phyloP scores from a whole-genome alignment of 2,888 invertebrate genomes.

The Hemaris fuciformis region DNA sequence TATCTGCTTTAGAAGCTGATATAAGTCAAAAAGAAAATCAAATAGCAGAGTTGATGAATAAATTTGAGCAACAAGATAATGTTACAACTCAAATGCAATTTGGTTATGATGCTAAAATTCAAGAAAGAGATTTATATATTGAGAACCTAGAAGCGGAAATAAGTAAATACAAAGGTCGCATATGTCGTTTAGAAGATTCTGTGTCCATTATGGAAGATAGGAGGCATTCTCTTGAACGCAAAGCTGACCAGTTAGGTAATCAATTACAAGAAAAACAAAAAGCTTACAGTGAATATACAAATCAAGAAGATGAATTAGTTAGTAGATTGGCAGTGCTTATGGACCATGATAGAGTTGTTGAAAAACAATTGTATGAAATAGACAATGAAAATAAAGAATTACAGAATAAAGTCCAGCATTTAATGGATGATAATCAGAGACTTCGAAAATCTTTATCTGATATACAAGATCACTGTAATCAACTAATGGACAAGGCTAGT shows the following conservation, averaged over 20 bases:
- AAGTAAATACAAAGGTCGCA: constrained; percentile 83
- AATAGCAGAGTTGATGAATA: constrained; percentile 54
- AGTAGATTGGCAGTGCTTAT: constrained; percentile 83
- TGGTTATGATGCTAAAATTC: constrained; percentile 85
- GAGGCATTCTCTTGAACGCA: constrained; percentile 81
- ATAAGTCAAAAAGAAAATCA: constrained; percentile 61
- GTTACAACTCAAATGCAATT: constrained; percentile 62
- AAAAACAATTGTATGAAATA: constrained; percentile 83
- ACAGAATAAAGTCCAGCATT: constrained; percentile 75
- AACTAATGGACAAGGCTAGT: constrained; percentile 57
- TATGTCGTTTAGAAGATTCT: constrained; percentile 85
- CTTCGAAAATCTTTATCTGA: constrained; percentile 68
- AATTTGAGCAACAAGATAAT: constrained; percentile 58
- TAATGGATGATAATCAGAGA: constrained; percentile 77
- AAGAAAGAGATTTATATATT: constrained; percentile 87
- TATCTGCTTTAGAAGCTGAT: constrained; percentile 62
- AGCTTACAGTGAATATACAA: constrained; percentile 81
- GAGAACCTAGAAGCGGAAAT: constrained; percentile 87
- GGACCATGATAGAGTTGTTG: constrained; percentile 83
- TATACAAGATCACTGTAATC: constrained; percentile 63
- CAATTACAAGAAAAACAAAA: constrained; percentile 83
- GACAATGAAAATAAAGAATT: constrained; percentile 80
- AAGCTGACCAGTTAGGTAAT: constrained; percentile 82
- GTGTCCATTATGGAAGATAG: constrained; percentile 83
- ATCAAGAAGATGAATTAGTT: constrained; percentile 83